These are phyloP conservation scores for Acrocephalus arundinaceus DNA, from an alignment of 2,113 vertebrate genomes.

Conservation along the genomic window DNA sequence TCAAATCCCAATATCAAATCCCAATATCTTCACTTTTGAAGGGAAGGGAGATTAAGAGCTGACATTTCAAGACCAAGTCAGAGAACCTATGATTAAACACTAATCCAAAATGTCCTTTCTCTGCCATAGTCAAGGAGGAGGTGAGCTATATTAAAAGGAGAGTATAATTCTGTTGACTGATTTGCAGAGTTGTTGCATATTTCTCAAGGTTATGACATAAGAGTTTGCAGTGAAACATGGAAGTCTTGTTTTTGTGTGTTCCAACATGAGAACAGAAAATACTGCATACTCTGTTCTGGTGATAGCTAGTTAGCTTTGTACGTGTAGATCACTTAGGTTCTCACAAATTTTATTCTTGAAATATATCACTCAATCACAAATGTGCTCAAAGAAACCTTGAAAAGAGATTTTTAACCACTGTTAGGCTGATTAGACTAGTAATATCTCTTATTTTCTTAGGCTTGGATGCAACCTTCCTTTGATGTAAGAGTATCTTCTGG, in stretches of 20 bases:
- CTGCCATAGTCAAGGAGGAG: background rate
- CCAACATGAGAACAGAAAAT: background rate
- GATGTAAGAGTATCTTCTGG: background rate
- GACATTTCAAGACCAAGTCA: constrained; percentile 54
- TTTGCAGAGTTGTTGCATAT: constrained; percentile 13
- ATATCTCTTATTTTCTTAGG: background rate
- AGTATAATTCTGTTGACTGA: constrained; percentile 23
- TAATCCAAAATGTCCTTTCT: constrained; percentile 22
- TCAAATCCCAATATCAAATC: constrained; percentile 18
- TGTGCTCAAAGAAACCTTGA: background rate
- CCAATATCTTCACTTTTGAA: constrained; percentile 38
- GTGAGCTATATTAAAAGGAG: background rate
- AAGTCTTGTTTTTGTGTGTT: background rate
- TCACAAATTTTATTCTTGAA: background rate
- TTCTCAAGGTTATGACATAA: constrained; percentile 34
- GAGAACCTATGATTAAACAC: constrained; percentile 47
- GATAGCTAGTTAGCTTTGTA: background rate
- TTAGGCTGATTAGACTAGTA: background rate
- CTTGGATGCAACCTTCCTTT: background rate
- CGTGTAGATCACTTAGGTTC: fast-evolving
- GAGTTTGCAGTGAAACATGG: background rate
- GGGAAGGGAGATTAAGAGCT: constrained; percentile 32
- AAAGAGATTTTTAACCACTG: background rate
- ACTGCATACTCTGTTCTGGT: background rate
- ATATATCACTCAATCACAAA: background rate